Evolutionary conservation across 2,113 vertebrate species (phyloP).

Genomic region (Lagenorhynchus albirostris): DNA sequence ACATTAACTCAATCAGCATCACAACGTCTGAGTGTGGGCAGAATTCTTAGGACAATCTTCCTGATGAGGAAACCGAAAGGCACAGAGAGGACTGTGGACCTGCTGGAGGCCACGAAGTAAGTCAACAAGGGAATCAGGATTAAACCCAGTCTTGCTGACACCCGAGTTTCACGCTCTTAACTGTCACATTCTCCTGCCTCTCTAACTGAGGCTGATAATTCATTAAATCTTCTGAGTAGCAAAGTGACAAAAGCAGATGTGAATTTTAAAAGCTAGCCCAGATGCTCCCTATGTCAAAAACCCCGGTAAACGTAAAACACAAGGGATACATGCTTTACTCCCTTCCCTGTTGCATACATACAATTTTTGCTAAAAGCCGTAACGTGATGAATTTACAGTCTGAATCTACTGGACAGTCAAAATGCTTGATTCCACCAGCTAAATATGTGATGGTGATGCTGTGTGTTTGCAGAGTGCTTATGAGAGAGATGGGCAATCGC

Average conservation of each 20-base stretch:
- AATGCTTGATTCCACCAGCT: not conserved
- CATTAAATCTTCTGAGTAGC: not conserved
- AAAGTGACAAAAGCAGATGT: not conserved
- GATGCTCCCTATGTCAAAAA: not conserved
- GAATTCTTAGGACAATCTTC: not conserved
- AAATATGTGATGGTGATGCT: not conserved
- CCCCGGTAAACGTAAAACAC: not conserved
- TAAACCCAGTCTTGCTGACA: not conserved
- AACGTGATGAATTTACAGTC: not conserved
- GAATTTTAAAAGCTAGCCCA: not conserved
- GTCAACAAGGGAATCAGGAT: not conserved
- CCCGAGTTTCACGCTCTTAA: not conserved
- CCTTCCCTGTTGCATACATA: not conserved
- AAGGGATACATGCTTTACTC: not conserved
- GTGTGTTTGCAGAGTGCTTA: not conserved
- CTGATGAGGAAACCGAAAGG: not conserved
- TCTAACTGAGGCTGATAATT: not conserved
- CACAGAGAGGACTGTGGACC: not conserved
- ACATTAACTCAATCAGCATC: not conserved
- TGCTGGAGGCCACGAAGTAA: not conserved
- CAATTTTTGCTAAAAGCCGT: not conserved
- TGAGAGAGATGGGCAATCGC: not conserved
- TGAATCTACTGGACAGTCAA: not conserved
- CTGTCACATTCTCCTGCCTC: not conserved
- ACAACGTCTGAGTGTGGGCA: not conserved